Base-by-base conservation (phyloP, 2,797 vertebrate species). In the Prunella strophiata region DNA sequence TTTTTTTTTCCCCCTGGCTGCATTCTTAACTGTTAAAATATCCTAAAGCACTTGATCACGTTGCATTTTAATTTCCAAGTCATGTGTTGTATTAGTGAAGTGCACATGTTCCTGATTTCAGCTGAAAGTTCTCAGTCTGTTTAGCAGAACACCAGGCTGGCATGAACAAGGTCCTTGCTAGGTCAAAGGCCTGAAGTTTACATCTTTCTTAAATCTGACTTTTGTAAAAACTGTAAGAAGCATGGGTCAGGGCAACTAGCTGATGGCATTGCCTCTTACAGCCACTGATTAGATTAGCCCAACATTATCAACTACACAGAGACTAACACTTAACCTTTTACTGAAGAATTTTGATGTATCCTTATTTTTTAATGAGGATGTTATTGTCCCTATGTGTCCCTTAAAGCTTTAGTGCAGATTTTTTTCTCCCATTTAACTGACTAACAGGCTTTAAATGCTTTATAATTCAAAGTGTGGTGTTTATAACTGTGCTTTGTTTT, bases 81-180 rank as follows among this genome's bases (percentile, higher is more conserved):
- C 96, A 95, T 98, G 97, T 98, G 97, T 97, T 97, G 52, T 94
- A 85, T 98, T 98, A 97, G 97, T 63, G 57, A 90, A 97, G 73
- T 92, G 96, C 98, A 98, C 97, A 91, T 98, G 98, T 97, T 98
- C 97, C 94, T 98, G 97, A 98, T 98, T 98, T 98, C 97, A 96
- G 94, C 95, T 65, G 51, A 40, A 82, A 94, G 92, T 97, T 97
- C 93, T 95, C 97, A 63, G 92, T 97, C 96, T 98, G 94, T 96
- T 97, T 94, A 96, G 85, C 97, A 97, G 96, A 98, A 94, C 94
- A 94, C 93, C 91, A 72, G 65, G 72, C 96, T 97, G 93, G 94
- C 97, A 94, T 3, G 42, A 97, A 97, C 92, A 96, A 96, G 97
- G 97, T 98, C 98, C 94, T 88, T 38, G 81, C 94, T 85, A 97